Evolutionary conservation across 2,113 vertebrate species (phyloP).

Genomic region (Pangasianodon hypophthalmus): DNA sequence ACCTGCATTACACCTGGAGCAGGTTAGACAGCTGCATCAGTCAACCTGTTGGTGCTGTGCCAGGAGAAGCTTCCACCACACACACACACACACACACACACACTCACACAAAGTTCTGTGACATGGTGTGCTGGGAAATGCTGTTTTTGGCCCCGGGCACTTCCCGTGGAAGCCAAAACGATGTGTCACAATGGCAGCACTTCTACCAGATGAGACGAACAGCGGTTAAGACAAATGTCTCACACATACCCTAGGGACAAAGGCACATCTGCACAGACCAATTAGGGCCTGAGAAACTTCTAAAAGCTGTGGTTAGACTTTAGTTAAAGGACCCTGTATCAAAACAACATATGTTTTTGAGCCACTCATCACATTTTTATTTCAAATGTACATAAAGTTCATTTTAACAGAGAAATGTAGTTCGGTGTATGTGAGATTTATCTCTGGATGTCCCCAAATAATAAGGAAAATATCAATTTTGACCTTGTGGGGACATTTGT

Average conservation of each 20-base stretch:
- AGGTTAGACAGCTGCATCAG: neutral
- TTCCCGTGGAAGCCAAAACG: conserved; percentile 44
- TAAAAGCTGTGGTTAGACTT: conserved; percentile 27
- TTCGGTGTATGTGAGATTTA: no score
- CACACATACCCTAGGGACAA: conserved; percentile 39
- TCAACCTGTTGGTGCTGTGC: neutral
- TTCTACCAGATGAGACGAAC: conserved; percentile 24
- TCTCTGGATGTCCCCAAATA: neutral
- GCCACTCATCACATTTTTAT: neutral
- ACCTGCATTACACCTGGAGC: neutral
- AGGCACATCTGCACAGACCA: conserved; percentile 45
- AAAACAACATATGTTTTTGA: conserved; percentile 32
- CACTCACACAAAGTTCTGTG: conserved; percentile 14
- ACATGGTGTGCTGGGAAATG: conserved; percentile 45
- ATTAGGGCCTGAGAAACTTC: conserved; percentile 28
- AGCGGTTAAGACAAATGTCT: conserved; percentile 48
- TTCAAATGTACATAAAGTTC: conserved; percentile 1
- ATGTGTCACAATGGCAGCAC: conserved; percentile 45
- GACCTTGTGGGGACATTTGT: neutral
- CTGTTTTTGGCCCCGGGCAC: conserved; percentile 43
- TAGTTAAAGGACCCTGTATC: conserved; percentile 2
- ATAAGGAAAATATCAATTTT: neutral
- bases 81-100: conserved; percentile 2
- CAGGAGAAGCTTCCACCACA: neutral
- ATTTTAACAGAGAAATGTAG: neutral